Conservation (phyloP, 2,888 invertebrate species). For the Criorhina ranunculi region DNA sequence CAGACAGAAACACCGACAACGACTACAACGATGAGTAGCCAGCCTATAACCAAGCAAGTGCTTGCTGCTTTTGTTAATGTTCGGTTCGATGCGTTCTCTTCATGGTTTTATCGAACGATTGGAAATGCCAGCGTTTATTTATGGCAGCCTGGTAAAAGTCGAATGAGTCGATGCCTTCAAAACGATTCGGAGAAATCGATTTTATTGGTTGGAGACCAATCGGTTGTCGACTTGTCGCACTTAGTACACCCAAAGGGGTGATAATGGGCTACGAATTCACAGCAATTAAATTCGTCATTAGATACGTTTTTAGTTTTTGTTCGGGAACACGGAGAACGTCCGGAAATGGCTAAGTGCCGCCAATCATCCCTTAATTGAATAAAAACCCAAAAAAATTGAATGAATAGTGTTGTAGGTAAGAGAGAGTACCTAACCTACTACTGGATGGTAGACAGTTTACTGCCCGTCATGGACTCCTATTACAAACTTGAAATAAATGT, state of each 20-base stretch:
- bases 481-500: constrained; percentile 43
- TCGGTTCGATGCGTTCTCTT: constrained; percentile 71
- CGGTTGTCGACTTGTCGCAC: constrained; percentile 25
- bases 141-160: constrained; percentile 81
- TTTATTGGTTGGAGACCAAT: constrained; percentile 78
- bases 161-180: constrained; percentile 82
- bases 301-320: too few relatives aligned
- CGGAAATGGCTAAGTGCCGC: too few relatives aligned
- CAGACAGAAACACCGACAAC: constrained; percentile 24
- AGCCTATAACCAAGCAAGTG: constrained; percentile 22
- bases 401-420: not conserved
- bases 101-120: constrained; percentile 76
- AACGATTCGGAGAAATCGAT: constrained; percentile 80
- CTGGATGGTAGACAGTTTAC: not conserved
- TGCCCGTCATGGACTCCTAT: constrained; percentile 37
- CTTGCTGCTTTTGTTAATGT: constrained; percentile 41
- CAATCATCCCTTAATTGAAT: constrained; percentile 13
- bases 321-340: too few relatives aligned
- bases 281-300: too few relatives aligned
- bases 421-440: not conserved
- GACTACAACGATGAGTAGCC: constrained; percentile 37
- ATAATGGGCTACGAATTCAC: not conserved
- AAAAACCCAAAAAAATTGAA: not conserved
- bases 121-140: constrained; percentile 74
- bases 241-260: too few relatives aligned